Evolutionary conservation across 2,888 invertebrate genomes (phyloP), one percentile per base, ranked within the genome.

Genomic region (Masnerella sp.): DNA sequence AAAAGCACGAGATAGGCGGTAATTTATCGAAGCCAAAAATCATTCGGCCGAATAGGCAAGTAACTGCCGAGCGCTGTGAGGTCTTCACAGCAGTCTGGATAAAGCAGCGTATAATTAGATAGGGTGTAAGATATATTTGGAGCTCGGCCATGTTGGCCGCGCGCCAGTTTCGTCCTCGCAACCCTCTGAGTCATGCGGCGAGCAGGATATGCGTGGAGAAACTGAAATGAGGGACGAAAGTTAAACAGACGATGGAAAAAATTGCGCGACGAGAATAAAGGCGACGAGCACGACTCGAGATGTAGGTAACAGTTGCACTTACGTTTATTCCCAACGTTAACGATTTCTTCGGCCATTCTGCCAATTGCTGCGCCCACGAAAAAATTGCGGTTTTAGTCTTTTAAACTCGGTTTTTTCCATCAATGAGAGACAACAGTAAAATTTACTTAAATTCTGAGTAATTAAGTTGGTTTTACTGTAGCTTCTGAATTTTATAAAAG

Each of bases 71-170:
- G 79, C 79, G 47, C 68, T 69, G 64, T 47, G 54, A 84, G 82
- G 79, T 82, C 81, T 81, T 84, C 82, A 80, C 81, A 80, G 77
- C 78, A 81, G 82, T 82, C 82, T 85, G 85, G 84, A 85, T 87
- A 85, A 86, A 87, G 84, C 83, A 83, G 84, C 83, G 83, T 85
- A 86, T 86, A 87, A 87, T 87, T 87, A 86, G 85, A 85, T 86
- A 84, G 85, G 85, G 85, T 85, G 84, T 84, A 84, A 87, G 86
- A 85, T 85, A 85, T 85, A 86, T 84, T 86, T 86, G 85, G 85
- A 86, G 82, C 82, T 79, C 78, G 80, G 85, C 86, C 86, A 86
- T 82, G 79, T 83, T 86, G 87, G 87, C 85, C 62, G 30, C 20
- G 64, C 67, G 85, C 86, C 86, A 85, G 75, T 77, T 83, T 81